Evolutionary conservation across 2,888 invertebrate genomes (phyloP).

Genomic region (Idaea aversata): DNA sequence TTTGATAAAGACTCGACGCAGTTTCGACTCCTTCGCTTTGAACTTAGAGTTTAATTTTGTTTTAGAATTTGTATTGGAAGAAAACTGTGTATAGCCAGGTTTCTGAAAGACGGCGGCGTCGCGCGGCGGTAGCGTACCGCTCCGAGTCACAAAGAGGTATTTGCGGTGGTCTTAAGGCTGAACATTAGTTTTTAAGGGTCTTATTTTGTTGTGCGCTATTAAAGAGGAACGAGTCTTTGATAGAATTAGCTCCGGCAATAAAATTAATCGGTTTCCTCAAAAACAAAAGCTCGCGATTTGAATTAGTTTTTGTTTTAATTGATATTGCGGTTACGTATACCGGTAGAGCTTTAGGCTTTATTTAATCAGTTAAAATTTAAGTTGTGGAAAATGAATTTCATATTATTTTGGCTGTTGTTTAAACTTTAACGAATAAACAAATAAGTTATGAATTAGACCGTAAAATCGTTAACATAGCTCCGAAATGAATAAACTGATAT

Average conservation of each 20-base stretch:
- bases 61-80: conserved; percentile 30
- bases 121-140: conserved; percentile 62
- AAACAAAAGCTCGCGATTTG: conserved; percentile 35
- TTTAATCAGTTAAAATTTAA: not conserved
- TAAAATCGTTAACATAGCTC: not conserved
- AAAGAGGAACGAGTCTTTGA: conserved; percentile 68
- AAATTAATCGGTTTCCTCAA: conserved; percentile 65
- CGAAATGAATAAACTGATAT: not conserved
- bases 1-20: conserved; percentile 13
- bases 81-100: conserved; percentile 64
- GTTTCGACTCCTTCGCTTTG: conserved; percentile 23
- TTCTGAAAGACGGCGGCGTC: conserved; percentile 49
- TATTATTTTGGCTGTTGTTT: no score
- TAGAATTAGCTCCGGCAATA: conserved; percentile 74
- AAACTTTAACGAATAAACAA: not conserved
- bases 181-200: conserved; percentile 79
- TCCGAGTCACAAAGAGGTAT: conserved; percentile 77
- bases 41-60: conserved; percentile 33
- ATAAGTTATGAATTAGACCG: not conserved
- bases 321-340: conserved; percentile 17
- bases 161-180: conserved; percentile 76
- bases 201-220: conserved; percentile 77
- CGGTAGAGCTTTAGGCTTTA: conserved; percentile 18
- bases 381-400: not conserved
- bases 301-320: conserved; percentile 24